Conservation (phyloP, 2,888 invertebrate genomes). For the Tipula helvola region DNA sequence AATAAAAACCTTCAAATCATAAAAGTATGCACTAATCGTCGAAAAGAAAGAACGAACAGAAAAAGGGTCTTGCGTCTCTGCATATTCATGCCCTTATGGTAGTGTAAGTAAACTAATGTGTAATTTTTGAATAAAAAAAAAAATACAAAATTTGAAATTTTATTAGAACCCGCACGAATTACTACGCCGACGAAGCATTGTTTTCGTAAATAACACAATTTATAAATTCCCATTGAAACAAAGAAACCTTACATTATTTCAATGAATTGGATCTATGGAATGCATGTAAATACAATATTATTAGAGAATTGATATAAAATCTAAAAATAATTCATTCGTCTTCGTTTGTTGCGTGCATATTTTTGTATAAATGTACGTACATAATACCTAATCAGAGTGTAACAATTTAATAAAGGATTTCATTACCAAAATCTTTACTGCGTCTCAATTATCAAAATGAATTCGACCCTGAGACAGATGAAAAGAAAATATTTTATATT, state of each 20-base stretch:
- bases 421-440: neutral
- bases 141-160: neutral
- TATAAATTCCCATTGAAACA: neutral
- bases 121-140: neutral
- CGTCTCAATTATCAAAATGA: neutral
- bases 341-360: neutral
- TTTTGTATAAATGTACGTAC: neutral
- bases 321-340: neutral
- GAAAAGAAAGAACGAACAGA: neutral
- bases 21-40: neutral
- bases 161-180: neutral
- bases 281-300: neutral
- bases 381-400: neutral
- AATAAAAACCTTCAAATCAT: neutral
- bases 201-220: neutral
- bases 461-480: slow-evolving; percentile 4
- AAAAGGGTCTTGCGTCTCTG: neutral
- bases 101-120: neutral
- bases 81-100: neutral
- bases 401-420: neutral
- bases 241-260: neutral
- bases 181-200: neutral
- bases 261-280: neutral
- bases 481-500: neutral
- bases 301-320: neutral